These are phyloP conservation scores for Xyliphius kryptos DNA, from an alignment of 2,113 vertebrate species.

Conservation along the genomic window DNA sequence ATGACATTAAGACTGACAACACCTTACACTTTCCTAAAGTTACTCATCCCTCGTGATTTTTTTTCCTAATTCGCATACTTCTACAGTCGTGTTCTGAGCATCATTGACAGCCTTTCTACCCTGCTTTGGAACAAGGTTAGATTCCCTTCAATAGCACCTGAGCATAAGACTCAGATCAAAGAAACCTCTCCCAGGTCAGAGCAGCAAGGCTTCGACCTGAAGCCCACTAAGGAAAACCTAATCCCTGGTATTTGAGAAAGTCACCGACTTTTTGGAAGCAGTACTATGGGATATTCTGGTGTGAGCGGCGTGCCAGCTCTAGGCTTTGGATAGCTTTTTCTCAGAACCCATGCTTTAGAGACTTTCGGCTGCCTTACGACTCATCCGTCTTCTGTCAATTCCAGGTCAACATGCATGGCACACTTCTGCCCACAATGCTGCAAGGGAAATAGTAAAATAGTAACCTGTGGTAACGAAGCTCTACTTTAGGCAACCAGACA, in stretches of 20 bases:
- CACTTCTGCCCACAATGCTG: constrained; percentile 39
- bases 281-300: constrained; percentile 45
- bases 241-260: constrained; percentile 56
- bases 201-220: constrained; percentile 1
- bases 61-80: not conserved
- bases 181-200: constrained; percentile 15
- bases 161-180: constrained; percentile 3
- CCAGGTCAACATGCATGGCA: constrained; percentile 44
- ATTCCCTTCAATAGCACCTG: not conserved
- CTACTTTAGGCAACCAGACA: constrained; percentile 43
- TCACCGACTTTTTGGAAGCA: constrained; percentile 46
- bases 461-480: constrained; percentile 38
- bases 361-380: constrained; percentile 36
- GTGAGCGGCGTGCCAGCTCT: constrained; percentile 39
- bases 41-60: constrained; percentile 23
- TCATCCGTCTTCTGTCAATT: constrained; percentile 50
- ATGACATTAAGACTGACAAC: too few relatives aligned
- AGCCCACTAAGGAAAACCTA: constrained; percentile 21
- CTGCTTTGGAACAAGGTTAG: not conserved
- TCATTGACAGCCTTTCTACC: constrained; percentile 6
- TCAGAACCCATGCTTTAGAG: constrained; percentile 45
- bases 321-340: constrained; percentile 43
- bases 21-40: too few relatives aligned
- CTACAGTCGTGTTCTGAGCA: constrained; percentile 28
- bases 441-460: constrained; percentile 42